Conservation (phyloP, 2,888 invertebrate species). For the Oligia strigilis region DNA sequence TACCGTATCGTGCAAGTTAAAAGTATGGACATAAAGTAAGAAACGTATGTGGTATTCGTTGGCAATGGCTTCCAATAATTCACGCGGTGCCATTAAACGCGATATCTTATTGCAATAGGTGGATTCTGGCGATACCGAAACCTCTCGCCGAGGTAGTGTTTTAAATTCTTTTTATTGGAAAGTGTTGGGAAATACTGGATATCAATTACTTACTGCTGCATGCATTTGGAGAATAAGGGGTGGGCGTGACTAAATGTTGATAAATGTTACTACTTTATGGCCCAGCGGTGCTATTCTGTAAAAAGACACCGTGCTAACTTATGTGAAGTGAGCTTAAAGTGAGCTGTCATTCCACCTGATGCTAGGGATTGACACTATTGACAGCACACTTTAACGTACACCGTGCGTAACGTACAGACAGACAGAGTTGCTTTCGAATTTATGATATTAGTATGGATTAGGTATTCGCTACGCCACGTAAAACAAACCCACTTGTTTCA, state of each 20-base stretch:
- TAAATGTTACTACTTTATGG: neutral
- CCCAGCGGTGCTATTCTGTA: too few relatives aligned
- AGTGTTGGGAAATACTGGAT: conserved; percentile 26
- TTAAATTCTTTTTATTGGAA: conserved; percentile 51
- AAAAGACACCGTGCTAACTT: too few relatives aligned
- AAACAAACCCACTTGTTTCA: neutral
- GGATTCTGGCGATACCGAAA: conserved; percentile 54
- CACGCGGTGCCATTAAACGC: conserved; percentile 55
- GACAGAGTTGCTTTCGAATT: too few relatives aligned
- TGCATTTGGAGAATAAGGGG: conserved; percentile 14
- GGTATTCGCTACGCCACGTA: neutral
- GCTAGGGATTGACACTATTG: too few relatives aligned
- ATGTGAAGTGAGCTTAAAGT: too few relatives aligned
- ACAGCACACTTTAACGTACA: too few relatives aligned
- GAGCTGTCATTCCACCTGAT: too few relatives aligned
- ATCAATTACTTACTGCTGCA: conserved; percentile 22
- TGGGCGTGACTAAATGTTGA: neutral
- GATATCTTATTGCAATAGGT: conserved; percentile 61
- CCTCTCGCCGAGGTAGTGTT: conserved; percentile 42
- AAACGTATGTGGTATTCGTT: conserved; percentile 58
- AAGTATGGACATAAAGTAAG: conserved; percentile 53
- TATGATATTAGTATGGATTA: too few relatives aligned
- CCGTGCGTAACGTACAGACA: too few relatives aligned
- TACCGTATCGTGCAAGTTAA: conserved; percentile 36
- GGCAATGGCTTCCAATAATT: conserved; percentile 56